Conservation (phyloP, 2,113 vertebrate genomes). For the Probosciger aterrimus region DNA sequence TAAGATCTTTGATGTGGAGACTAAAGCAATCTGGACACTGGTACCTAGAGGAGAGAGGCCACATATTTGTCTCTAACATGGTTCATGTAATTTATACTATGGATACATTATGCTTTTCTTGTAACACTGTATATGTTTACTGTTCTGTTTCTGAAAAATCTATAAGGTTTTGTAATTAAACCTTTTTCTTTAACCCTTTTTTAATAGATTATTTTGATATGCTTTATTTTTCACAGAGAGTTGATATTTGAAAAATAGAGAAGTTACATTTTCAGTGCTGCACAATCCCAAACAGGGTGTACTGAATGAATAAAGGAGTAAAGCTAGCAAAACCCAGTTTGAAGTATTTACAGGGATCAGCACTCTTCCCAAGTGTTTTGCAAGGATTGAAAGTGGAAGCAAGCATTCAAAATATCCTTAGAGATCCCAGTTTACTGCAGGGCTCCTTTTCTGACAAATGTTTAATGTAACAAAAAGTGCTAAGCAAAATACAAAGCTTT, state of each 20-base stretch:
- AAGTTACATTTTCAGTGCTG: not conserved
- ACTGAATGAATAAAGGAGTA: not conserved
- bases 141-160: not conserved
- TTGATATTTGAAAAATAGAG: not conserved
- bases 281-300: not conserved
- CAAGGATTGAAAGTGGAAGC: not conserved
- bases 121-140: not conserved
- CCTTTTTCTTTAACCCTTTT: not conserved
- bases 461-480: not conserved
- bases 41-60: not conserved
- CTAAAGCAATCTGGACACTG: not conserved
- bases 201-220: not conserved
- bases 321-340: not conserved
- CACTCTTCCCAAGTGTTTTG: not conserved
- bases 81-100: not conserved
- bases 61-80: not conserved
- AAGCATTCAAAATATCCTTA: not conserved
- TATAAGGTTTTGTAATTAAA: not conserved
- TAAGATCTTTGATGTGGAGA: not conserved
- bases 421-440: not conserved
- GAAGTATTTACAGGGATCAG: constrained; percentile 1
- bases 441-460: not conserved
- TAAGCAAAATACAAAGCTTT: not conserved
- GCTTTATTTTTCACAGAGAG: not conserved
- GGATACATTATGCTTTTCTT: not conserved